These are phyloP conservation scores for Tyria jacobaeae DNA, from an alignment of 2,888 invertebrate genomes.

Conservation along the genomic window DNA sequence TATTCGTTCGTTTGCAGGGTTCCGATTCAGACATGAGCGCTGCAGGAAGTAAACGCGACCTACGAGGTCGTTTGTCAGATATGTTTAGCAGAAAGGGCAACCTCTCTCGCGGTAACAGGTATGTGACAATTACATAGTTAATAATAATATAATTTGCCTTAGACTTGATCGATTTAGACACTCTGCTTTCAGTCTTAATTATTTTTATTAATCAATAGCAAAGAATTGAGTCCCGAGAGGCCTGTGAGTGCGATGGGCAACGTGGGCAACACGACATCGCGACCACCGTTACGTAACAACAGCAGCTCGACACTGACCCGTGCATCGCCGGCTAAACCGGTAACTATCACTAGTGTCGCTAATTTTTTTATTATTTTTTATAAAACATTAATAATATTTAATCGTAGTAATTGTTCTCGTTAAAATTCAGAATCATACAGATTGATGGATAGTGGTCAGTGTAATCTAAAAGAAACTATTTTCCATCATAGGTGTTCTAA, in stretches of 20 bases:
- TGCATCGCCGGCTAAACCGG: constrained; percentile 66
- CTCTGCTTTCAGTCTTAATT: neutral
- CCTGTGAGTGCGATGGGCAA: constrained; percentile 68
- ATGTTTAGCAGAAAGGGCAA: constrained; percentile 91
- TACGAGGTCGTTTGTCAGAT: constrained; percentile 92
- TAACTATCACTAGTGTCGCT: constrained; percentile 34
- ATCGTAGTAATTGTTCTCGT: too few species aligned
- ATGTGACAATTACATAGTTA: constrained; percentile 6
- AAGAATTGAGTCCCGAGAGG: constrained; percentile 80
- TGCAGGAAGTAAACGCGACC: constrained; percentile 91
- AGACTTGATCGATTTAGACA: too few species aligned
- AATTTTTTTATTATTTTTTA: neutral
- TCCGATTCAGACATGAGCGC: constrained; percentile 91
- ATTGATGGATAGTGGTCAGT: neutral
- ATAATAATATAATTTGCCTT: too few species aligned
- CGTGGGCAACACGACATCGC: constrained; percentile 63
- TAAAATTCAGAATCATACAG: too few species aligned
- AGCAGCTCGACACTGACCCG: constrained; percentile 84
- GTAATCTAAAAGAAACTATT: neutral
- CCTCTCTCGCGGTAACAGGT: constrained; percentile 90
- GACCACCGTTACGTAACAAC: constrained; percentile 84
- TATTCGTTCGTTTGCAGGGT: constrained; percentile 74
- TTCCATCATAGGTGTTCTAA: too few species aligned
- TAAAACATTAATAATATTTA: neutral
- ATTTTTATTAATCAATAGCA: constrained; percentile 57